phyloP scores from a whole-genome alignment of 1,140 invertebrate genomes.

The Lithobius niger region DNA sequence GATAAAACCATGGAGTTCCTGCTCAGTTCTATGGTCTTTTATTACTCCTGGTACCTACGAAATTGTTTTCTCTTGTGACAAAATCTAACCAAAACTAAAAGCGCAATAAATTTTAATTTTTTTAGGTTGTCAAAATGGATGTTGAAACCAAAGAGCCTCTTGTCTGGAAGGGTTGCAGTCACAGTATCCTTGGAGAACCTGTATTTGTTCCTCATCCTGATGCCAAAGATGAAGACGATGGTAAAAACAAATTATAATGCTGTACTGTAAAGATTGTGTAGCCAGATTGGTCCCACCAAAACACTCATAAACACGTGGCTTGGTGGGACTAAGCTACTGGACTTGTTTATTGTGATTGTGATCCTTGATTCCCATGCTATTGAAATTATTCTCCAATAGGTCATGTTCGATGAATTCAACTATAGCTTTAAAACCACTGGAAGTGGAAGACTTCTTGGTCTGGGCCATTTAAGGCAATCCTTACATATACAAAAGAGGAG shows the following conservation, averaged over 20 bases:
- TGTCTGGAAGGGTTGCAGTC: background rate
- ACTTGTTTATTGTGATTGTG: background rate
- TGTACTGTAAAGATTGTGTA: too few relatives aligned
- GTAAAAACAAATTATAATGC: background rate
- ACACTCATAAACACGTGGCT: too few relatives aligned
- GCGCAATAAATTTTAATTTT: background rate
- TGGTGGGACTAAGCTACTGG: background rate
- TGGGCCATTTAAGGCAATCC: too few relatives aligned
- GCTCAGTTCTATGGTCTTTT: too few relatives aligned
- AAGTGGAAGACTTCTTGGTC: too few relatives aligned
- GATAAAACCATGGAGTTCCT: too few relatives aligned
- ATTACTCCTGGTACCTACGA: too few relatives aligned
- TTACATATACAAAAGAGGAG: too few relatives aligned
- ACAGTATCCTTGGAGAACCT: conserved; percentile 1
- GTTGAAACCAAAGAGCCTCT: background rate
- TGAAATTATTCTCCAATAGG: background rate
- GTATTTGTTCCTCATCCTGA: conserved; percentile 7
- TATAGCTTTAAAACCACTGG: too few relatives aligned
- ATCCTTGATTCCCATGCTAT: background rate
- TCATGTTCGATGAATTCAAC: background rate
- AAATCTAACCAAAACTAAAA: too few relatives aligned
- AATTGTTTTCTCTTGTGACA: too few relatives aligned
- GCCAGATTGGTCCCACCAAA: too few relatives aligned
- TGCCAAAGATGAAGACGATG: conserved; percentile 11
- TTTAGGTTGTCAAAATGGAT: background rate